phyloP scores from a whole-genome alignment of 2,888 invertebrate species.

The Crepidodera aurea region DNA sequence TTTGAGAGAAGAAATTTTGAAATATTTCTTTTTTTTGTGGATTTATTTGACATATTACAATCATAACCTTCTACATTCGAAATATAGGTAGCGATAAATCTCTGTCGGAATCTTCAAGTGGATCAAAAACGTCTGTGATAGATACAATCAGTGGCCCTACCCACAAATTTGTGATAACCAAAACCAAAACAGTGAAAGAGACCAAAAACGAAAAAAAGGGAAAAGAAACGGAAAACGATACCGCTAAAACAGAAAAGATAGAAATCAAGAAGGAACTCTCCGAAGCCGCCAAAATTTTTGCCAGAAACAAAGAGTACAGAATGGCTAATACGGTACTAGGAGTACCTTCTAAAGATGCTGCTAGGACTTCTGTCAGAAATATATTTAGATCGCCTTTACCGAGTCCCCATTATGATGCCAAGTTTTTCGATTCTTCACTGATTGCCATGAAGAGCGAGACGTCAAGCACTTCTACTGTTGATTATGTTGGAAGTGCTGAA shows the following conservation, averaged over 20 bases:
- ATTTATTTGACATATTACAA: too few species aligned
- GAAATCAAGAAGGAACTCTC: constrained; percentile 51
- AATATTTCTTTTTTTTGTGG: too few species aligned
- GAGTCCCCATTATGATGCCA: constrained; percentile 77
- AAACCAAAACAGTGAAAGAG: constrained; percentile 55
- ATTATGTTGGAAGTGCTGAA: constrained; percentile 66
- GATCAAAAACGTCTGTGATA: constrained; percentile 60
- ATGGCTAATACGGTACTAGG: constrained; percentile 73
- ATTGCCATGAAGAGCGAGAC: constrained; percentile 81
- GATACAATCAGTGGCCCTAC: constrained; percentile 61
- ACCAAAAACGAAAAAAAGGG: constrained; percentile 25
- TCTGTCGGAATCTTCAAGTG: constrained; percentile 56
- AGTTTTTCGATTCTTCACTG: constrained; percentile 83
- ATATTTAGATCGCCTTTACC: constrained; percentile 67
- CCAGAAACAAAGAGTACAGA: constrained; percentile 63
- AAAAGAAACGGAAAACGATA: constrained; percentile 26
- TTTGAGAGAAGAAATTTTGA: too few species aligned
- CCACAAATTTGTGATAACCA: constrained; percentile 66
- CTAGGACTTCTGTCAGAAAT: constrained; percentile 68
- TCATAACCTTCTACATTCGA: too few species aligned
- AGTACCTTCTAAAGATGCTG: constrained; percentile 68
- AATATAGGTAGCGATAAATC: constrained; percentile 60
- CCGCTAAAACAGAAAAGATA: constrained; percentile 21
- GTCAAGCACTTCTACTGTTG: constrained; percentile 69
- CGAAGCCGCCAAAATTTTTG: constrained; percentile 63